Percentiles rank a stretch among this genome's conserved stretches.
phyloP scores from a whole-genome alignment of 2,888 invertebrate genomes.

The Volucella inanis region DNA sequence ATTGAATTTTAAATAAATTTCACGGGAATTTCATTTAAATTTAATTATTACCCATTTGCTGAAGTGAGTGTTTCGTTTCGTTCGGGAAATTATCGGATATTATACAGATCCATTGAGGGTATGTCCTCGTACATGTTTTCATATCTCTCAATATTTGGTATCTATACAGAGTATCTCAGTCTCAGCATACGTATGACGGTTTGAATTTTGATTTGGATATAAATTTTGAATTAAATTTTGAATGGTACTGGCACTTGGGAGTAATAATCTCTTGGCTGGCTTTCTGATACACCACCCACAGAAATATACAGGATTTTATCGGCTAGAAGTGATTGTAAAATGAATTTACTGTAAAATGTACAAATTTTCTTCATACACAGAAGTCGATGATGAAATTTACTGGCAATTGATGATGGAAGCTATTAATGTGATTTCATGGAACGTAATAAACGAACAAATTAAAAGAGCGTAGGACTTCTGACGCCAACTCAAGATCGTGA shows the following conservation, averaged over 20 bases:
- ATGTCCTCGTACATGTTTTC: neutral
- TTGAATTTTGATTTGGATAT: conserved; percentile 57
- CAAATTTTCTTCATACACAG: conserved; percentile 5
- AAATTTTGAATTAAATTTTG: conserved; percentile 35
- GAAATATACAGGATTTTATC: neutral
- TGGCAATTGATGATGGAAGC: conserved; percentile 1
- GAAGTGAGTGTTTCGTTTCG: neutral
- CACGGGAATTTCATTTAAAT: conserved; percentile 65
- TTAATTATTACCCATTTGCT: conserved; percentile 56
- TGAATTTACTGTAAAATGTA: conserved; percentile 4
- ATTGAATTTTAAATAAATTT: conserved; percentile 65
- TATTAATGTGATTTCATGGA: conserved; percentile 21
- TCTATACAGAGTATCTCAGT: neutral
- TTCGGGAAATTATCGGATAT: conserved; percentile 54
- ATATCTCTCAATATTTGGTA: neutral
- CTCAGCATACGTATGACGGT: conserved; percentile 12
- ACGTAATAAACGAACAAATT: neutral
- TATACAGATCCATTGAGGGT: neutral
- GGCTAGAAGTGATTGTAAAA: conserved; percentile 15
- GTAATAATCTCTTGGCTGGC: conserved; percentile 4
- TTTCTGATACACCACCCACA: neutral
- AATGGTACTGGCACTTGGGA: conserved; percentile 11
- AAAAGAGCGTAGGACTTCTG: too few relatives aligned
- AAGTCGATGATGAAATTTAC: neutral
- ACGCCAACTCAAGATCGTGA: too few relatives aligned